phyloP scores from a whole-genome alignment of 2,888 invertebrate genomes.

The Andrena hattorfiana region DNA sequence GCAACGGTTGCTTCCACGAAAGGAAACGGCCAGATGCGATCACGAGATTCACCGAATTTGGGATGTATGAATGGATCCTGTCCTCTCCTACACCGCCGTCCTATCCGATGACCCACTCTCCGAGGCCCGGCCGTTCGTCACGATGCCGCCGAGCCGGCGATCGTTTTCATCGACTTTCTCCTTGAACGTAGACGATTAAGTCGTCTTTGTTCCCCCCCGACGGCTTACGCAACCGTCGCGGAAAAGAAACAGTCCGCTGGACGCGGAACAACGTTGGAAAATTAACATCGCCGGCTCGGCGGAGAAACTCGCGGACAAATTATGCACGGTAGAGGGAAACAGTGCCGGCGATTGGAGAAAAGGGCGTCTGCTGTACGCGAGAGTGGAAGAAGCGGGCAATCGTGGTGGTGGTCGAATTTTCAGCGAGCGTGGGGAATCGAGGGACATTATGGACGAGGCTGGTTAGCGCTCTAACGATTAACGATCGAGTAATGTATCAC shows the following conservation, averaged over 20 bases:
- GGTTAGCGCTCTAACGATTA: conserved; percentile 9
- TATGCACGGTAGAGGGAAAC: neutral
- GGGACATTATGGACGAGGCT: conserved; percentile 35
- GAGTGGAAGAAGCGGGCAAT: too few species aligned
- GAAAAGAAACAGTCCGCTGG: neutral
- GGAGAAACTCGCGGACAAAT: neutral
- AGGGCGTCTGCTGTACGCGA: too few species aligned
- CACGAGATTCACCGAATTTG: conserved; percentile 62
- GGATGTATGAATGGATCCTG: conserved; percentile 54
- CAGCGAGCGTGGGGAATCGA: conserved; percentile 16
- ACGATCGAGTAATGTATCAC: conserved; percentile 41
- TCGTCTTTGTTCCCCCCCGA: conserved; percentile 29
- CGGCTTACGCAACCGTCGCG: neutral
- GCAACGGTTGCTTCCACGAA: conserved; percentile 55
- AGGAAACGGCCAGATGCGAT: conserved; percentile 47
- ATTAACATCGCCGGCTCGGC: neutral
- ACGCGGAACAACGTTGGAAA: neutral
- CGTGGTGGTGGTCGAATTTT: neutral
- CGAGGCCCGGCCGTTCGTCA: conserved; percentile 1
- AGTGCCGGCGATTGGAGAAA: neutral
- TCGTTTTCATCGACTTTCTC: conserved; percentile 35
- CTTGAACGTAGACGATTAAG: conserved; percentile 16
- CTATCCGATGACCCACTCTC: conserved; percentile 28
- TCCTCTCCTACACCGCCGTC: conserved; percentile 21
- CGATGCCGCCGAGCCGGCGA: neutral